A percentile compares a stretch with the other conserved stretches of the same genome.
Evolutionary conservation across 1,140 invertebrate species (phyloP).

Genomic region (Brachionus paranguensis): DNA sequence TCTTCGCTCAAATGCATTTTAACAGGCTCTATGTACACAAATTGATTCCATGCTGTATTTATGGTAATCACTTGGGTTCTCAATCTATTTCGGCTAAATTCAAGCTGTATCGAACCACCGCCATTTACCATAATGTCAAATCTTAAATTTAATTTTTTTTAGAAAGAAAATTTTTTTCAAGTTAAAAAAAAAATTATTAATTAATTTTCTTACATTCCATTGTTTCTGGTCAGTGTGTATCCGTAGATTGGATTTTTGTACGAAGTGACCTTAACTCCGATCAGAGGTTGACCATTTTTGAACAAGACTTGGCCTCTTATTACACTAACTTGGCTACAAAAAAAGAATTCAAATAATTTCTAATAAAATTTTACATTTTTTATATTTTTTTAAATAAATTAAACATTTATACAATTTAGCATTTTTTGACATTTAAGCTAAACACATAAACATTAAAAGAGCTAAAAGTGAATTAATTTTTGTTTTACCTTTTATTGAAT

Average conservation of each 20-base stretch:
- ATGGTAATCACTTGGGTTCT: constrained; percentile 80
- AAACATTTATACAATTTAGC: constrained; percentile 6
- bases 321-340: constrained; percentile 81
- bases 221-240: constrained; percentile 82
- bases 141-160: constrained; percentile 59
- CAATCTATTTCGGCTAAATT: constrained; percentile 87
- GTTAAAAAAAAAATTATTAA: not conserved
- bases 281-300: constrained; percentile 77
- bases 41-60: constrained; percentile 93
- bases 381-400: not conserved
- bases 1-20: constrained; percentile 42
- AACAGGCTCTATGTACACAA: constrained; percentile 54
- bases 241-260: constrained; percentile 82
- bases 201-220: constrained; percentile 74
- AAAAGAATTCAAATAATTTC: constrained; percentile 40
- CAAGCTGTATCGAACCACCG: constrained; percentile 84
- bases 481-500: constrained; percentile 41
- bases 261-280: constrained; percentile 88
- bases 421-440: not conserved
- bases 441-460: constrained; percentile 18
- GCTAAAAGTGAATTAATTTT: not conserved
- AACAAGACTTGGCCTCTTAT: constrained; percentile 86
- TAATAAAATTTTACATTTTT: not conserved
- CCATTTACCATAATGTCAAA: constrained; percentile 95
- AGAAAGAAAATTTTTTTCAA: not conserved